These are phyloP conservation scores for Phalera bucephala DNA, from an alignment of 2,888 invertebrate genomes.

Conservation along the genomic window DNA sequence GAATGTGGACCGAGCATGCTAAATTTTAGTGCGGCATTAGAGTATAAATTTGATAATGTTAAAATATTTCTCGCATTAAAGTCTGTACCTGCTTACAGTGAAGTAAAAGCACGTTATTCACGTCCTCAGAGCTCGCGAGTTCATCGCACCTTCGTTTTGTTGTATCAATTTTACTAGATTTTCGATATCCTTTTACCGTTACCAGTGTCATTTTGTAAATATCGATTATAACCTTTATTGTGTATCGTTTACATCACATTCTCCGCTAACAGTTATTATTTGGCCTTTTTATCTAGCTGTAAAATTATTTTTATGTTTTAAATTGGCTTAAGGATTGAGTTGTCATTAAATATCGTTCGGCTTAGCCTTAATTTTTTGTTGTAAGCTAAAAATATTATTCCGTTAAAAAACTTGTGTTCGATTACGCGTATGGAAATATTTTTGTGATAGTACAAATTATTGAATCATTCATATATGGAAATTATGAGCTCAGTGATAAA, in stretches of 20 bases:
- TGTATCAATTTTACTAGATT: constrained; percentile 25
- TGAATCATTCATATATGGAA: constrained; percentile 39
- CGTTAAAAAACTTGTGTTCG: constrained; percentile 12
- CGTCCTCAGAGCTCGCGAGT: constrained; percentile 6
- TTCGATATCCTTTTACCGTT: constrained; percentile 47
- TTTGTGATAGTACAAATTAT: constrained; percentile 77
- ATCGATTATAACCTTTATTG: constrained; percentile 55
- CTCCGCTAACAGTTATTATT: constrained; percentile 45
- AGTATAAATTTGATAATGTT: constrained; percentile 36
- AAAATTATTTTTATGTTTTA: constrained; percentile 42
- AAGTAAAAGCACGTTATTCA: constrained; percentile 12
- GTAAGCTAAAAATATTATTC: constrained; percentile 38
- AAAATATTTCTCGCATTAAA: constrained; percentile 37
- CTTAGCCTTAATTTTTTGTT: constrained; percentile 26
- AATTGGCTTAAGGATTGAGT: constrained; percentile 57
- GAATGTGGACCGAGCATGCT: constrained; percentile 42
- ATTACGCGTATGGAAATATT: constrained; percentile 31
- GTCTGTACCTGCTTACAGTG: constrained; percentile 33
- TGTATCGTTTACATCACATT: constrained; percentile 56
- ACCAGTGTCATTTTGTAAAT: constrained; percentile 68
- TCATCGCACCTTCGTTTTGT: constrained; percentile 14
- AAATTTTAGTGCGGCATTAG: constrained; percentile 51
- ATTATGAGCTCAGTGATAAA: constrained; percentile 47
- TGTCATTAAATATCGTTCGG: constrained; percentile 15
- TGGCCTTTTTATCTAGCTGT: constrained; percentile 56